Evolutionary conservation across 64 coral and sea anemone species (phyloP), one percentile per base, ranked within the genome.

Genomic region (Anthopleura sola): DNA sequence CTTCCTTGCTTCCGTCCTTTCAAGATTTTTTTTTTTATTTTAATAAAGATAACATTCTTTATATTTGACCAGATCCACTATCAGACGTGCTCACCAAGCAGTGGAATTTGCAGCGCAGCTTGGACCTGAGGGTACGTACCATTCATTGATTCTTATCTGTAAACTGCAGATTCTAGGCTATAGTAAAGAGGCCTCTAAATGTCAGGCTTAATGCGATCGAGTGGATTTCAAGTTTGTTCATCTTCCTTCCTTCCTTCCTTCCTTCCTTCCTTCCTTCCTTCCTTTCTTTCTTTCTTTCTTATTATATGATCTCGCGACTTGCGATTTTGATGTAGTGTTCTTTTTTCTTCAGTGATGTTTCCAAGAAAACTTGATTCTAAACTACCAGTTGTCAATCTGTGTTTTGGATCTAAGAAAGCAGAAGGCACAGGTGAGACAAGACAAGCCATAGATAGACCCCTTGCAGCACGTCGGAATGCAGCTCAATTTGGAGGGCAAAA

Each of bases 11-110:
- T 48, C 46, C 46, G 46, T 48, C 46, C 46, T n/a, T n/a, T n/a
- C n/a, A n/a, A n/a, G n/a, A n/a, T 16, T 51, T 51, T 16, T 51
- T 51, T 51, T 16, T 51, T 5, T 13, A 11, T 51, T 5, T 51
- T 16, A 51, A 51, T 3, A 51, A 51, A 51, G 49, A 44, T 8
- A 8, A 44, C 40, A 1, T 44, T 44, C 40, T 44, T 87, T 87
- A 10, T 78, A 74, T 0, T 55, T 23, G 21, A 84, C 3, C 26
- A 99, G 97, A 75, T 81, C 97, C 0, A 91, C 90, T 32, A 81
- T 99, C 3, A 92, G 97, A 81, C 66, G 97, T 53, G 86, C 86
- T 13, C 97, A 99, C 44, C 92, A 92, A 55, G 97, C 97, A 3
- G 92, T 92, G 37, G 92, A 99, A 28, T 94, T 91, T 89, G 85